Evolutionary conservation across 2,113 vertebrate genomes (phyloP), one percentile per base, ranked within the genome.

Genomic region (Brevimyrus niger): DNA sequence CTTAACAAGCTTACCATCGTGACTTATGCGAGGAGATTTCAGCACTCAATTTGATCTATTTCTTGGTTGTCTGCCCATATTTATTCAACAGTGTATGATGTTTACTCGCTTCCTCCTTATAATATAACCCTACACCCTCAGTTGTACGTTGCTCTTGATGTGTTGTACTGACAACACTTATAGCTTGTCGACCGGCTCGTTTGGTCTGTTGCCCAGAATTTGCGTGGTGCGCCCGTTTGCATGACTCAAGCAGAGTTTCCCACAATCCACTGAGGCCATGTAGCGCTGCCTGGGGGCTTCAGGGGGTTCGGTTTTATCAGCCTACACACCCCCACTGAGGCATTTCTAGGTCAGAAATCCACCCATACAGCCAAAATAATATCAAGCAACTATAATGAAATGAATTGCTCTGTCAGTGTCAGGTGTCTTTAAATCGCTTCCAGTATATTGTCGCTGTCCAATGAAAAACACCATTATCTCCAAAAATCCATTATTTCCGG

Each of bases 381-480:
- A 93, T 92, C 91, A 89, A 91, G 90, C 91, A 89, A 92, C 85
- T 89, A 89, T 90, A 92, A 92, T 93, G 87, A 92, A 93, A 90
- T 87, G 89, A 90, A 90, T 89, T 91, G 65, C 85, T 48, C 84
- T 69, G 69, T 76, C 31, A 76, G 5, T 38, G 31, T 1, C n/a
- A 10, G 65, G 11, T 27, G 2, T 38, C 15, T 76, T 4, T 19
- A 76, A 1, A 38, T 76, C 13, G 0, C 31, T 13, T 6, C 1
- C 27, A 76, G 23, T 73, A 35, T 10, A 35, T 73, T 76, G 58
- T 65, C 0, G 3, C 8, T 27, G n/a, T 65, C 61, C 61, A 31
- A 27, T 65, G 8, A 65, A 27, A 65, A 65, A 65, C 58, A 9
- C 23, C 2, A 2, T 4, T 61, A 61, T 61, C 23, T 61, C 21